Base-by-base conservation (phyloP, 2,797 vertebrate species). In the Eurystomus glaucurus region DNA sequence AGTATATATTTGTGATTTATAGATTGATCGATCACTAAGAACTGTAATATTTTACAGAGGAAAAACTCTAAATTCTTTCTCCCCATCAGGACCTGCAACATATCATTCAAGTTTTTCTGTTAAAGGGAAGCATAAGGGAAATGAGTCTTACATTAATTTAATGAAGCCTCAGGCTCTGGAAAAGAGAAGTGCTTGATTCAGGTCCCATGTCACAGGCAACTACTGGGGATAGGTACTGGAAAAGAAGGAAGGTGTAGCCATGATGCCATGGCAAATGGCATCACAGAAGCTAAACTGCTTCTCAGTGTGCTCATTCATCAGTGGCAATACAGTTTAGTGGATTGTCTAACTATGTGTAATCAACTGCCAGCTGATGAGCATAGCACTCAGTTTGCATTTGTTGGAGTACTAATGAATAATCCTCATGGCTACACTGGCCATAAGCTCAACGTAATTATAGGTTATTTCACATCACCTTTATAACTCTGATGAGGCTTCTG, bases 331-430 rank as follows among this genome's bases (percentile, higher is more conserved):
- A 58, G 14, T 87, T 90, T 92, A 92, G 43, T 62, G n/a, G 21
- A 41, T 55, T 94, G 52, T 83, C 61, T 92, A 79, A 88, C 91
- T 70, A 84, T 15, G 7, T 89, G 29, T 77, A 72, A 93, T 88
- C 70, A 84, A 14, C 37, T 75, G 33, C 31, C 72, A 28, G 17
- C 25, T 88, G 57, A 84, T 90, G 43, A 93, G 31, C 29, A 11
- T 41, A 85, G 22, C 19, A 37, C 14, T 84, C 23, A n/a, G 33
- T 78, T 61, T 76, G 23, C 28, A 45, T 95, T 92, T 82, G 57
- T 18, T 87, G 58, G 13, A 85, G 15, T 25, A 65, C 37, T 92
- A 75, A 58, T 55, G 51, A 87, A 79, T 81, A 77, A 39, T 39
- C 22, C 15, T 72, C 35, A 64, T 86, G 23, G 20, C 39, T 43